Conservation (phyloP, 1,140 invertebrate species). For the Danaus melanippus region DNA sequence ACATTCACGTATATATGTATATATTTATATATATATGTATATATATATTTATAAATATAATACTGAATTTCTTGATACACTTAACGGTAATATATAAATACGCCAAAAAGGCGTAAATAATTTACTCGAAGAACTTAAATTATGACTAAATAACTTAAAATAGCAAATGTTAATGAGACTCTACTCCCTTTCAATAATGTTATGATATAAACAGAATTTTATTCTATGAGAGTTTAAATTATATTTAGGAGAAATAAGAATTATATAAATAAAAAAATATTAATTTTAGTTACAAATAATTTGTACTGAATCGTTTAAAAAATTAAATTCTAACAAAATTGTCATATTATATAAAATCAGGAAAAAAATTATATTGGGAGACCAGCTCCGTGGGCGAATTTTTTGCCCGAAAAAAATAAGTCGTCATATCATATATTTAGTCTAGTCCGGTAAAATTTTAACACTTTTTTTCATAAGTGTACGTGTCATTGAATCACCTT, state of each 20-base stretch:
- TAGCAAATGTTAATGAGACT: constrained; percentile 48
- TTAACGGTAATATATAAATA: constrained; percentile 14
- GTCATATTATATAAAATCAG: constrained; percentile 11
- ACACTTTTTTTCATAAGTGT: no score
- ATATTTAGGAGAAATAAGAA: no score
- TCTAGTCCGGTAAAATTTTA: no score
- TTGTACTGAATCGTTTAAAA: constrained; percentile 24
- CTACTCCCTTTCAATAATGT: constrained; percentile 18
- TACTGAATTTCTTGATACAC: constrained; percentile 23
- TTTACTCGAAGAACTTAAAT: constrained; percentile 30
- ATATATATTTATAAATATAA: constrained; percentile 8
- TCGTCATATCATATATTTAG: no score
- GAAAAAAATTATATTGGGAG: constrained; percentile 7
- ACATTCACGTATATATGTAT: no score
- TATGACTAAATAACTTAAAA: constrained; percentile 43
- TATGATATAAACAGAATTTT: no score
- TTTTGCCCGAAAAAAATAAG: no score
- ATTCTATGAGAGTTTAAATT: no score
- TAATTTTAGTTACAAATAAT: constrained; percentile 21
- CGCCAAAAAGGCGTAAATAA: constrained; percentile 32
- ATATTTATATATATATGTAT: no score
- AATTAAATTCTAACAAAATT: constrained; percentile 11
- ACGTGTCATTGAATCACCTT: no score
- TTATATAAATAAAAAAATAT: constrained; percentile 10
- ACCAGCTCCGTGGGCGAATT: constrained; percentile 6